Evolutionary conservation across 2,113 vertebrate species (phyloP), one percentile per base, ranked within the genome.

Genomic region (Hyperopisus bebe): DNA sequence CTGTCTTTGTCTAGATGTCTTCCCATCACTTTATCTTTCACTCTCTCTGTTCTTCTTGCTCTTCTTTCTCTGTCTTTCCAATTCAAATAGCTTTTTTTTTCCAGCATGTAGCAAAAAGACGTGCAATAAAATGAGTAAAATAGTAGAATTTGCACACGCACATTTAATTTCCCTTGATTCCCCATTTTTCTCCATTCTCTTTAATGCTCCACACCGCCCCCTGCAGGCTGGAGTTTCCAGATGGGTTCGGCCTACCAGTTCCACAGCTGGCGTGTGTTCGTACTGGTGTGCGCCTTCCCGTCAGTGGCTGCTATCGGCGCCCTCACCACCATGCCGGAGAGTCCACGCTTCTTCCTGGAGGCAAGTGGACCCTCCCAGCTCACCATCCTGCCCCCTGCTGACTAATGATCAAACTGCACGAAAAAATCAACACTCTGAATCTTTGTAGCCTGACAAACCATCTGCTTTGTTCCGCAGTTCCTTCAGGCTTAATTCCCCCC

Each of bases 211-310:
- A 11, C 58, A 0, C 90, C 83, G 90, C 92, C 91, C 2, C 0
- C 47, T 11, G 19, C 93, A 99, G 98, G 98, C 88, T 99, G 98
- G 98, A 98, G 98, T 21, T 98, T 98, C 93, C 97, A 97, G 91
- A 98, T 99, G 92, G 98, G 98, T 8, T 96, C 96, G 19, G 96
- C 95, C 89, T 97, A 98, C 93, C 98, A 99, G 93, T 97, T 98
- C 94, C 98, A 98, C 95, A 99, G 97, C 93, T 99, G 98, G 98
- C 97, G 98, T 35, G 94, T 99, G 39, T 99, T 98, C 85, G 97
- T 99, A 2, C 94, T 99, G 0, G 94, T 99, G 91, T 99, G 98
- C 10, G 96, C 96, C 31, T 95, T 99, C 91, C 98, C 98, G 0
- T 97, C 96, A 0, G 93, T 98, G 0, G 95, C 96, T 3, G 98